Base-by-base conservation (phyloP, 1,140 invertebrate species). In the Pantala flavescens region DNA sequence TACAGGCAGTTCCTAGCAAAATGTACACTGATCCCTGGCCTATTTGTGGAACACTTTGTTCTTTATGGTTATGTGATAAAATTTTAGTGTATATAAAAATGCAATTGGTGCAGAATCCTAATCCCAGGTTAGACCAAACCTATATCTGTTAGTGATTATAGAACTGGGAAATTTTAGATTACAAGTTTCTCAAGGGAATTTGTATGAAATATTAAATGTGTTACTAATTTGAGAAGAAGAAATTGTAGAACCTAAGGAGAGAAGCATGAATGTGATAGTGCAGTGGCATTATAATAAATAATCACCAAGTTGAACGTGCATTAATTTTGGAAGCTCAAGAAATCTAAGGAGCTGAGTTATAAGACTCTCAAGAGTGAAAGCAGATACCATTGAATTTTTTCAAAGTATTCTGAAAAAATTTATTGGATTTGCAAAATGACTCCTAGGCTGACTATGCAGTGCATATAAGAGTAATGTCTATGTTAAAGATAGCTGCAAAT, bases 401-500 rank as follows among this genome's bases (percentile, higher is more conserved):
- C 9, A 36, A n/a, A 36, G 28, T 9, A 36, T 36, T 36, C 3
- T 5, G 28, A 36, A 36, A 5, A 36, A 36, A 9, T 5, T 5
- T 2, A 36, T 2, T 5, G 9, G 28, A 9, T 19, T 3, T 63
- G 49, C n/a, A 21, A 63, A 63, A 21, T 63, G 49, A 63, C 49
- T 19, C 49, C n/a, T 63, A 14, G 9, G 28, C 3, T 36, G 28
- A 5, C 3, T 7, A 19, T 21, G 3, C 3, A 3, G 49, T 19
- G 49, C n/a, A 63, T 19, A 63, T 21, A 63, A 19, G n/a, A 7
- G 49, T 63, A 36, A 21, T 63, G 49, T 63, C 49, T 63, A 63
- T 63, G 49, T 63, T 63, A 63, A 63, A 63, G 49, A 63, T 63
- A 63, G 49, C 49, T 63, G 3, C 49, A 63, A 63, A 21, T 63